Percentiles rank a stretch among this genome's conserved stretches.
phyloP scores from a whole-genome alignment of 2,888 invertebrate species.

The Drosophila acutilabella region DNA sequence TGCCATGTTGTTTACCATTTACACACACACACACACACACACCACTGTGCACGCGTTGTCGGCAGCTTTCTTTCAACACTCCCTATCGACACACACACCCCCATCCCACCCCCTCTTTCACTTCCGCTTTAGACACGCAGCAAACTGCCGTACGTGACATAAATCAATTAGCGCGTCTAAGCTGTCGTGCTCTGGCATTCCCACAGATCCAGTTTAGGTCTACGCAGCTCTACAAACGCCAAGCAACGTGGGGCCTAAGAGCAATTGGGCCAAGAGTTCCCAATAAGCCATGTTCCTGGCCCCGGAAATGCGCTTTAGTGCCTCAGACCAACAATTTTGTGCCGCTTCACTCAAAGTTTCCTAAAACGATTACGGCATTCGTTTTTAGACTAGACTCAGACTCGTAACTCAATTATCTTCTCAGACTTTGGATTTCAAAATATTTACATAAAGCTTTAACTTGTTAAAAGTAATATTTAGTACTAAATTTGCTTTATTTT shows the following conservation, averaged over 20 bases:
- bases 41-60: conserved; percentile 2
- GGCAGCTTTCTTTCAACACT: conserved; percentile 1
- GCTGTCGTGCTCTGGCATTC: conserved; percentile 64
- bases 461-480: no score
- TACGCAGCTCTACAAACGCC: conserved; percentile 4
- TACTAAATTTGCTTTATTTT: no score
- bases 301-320: conserved; percentile 71
- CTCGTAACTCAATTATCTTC: no score
- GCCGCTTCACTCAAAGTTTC: no score
- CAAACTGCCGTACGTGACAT: conserved; percentile 70
- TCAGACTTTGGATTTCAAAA: no score
- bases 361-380: no score
- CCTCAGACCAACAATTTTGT: no score
- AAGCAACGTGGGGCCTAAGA: background rate
- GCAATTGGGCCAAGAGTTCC: background rate
- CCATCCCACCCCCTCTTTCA: background rate
- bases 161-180: conserved; percentile 75
- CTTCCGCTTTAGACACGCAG: conserved; percentile 29
- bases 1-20: conserved; percentile 63
- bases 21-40: conserved; percentile 23
- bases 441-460: no score
- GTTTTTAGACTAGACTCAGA: no score
- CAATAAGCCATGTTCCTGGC: conserved; percentile 11
- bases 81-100: conserved; percentile 10
- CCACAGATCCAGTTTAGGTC: conserved; percentile 30